Conservation (phyloP, 2,113 vertebrate genomes). For the Mystacornis crossleyi region DNA sequence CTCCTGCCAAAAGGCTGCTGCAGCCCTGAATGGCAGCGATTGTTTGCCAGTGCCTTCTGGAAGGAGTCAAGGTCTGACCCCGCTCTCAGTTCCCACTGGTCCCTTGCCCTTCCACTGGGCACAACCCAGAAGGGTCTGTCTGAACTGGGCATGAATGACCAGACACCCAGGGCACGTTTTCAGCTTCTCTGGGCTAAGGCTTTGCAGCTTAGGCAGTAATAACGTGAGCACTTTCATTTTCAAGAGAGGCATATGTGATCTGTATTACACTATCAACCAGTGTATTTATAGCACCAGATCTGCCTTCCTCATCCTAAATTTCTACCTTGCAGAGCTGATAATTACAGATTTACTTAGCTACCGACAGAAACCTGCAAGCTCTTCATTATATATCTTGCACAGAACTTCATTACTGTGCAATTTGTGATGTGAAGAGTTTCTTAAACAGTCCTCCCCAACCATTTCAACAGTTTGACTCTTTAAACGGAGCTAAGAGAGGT, state of each 20-base stretch:
- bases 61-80: neutral
- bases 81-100: neutral
- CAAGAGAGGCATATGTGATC: neutral
- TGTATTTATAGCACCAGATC: neutral
- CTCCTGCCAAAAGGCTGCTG: neutral
- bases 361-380: neutral
- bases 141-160: neutral
- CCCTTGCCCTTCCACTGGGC: neutral
- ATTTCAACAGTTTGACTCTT: slow-evolving; percentile 21
- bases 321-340: neutral
- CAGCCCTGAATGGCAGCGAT: neutral
- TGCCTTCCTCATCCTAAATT: neutral
- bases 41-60: neutral
- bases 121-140: neutral
- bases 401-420: neutral
- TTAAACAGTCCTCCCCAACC: neutral
- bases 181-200: neutral
- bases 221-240: neutral
- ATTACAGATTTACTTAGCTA: slow-evolving; percentile 5
- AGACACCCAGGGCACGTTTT: neutral
- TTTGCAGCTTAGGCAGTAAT: neutral
- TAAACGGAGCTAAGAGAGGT: neutral
- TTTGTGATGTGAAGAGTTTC: neutral
- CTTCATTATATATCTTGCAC: neutral
- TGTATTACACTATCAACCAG: neutral